Base-by-base conservation (phyloP, 2,888 invertebrate species). In the Fabriciana adippe region DNA sequence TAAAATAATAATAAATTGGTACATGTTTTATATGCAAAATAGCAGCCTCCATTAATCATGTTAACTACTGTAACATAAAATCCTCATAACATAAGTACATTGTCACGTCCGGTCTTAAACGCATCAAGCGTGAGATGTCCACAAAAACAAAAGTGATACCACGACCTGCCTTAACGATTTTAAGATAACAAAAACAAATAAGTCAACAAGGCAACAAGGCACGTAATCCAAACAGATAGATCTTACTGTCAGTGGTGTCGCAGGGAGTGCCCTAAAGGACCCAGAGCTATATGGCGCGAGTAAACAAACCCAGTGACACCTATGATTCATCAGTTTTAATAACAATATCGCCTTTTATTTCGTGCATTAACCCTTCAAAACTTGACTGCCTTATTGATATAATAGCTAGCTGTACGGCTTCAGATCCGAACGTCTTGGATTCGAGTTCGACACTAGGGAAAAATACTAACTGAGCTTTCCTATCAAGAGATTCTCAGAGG, bases 181-280 rank as follows among this genome's bases (percentile, higher is more conserved):
- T 76, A 77, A 79, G 81, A 81, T 78, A 80, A 82, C 74, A 84
- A 82, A 82, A 80, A 76, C 75, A 79, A 80, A 76, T 70, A 76
- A 73, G 72, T 75, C 62, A 75, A 81, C 81, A 80, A 78, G 77
- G 81, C 80, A 84, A 80, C 81, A 81, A 82, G 76, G 81, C 82
- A 81, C 82, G 83, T 89, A 87, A 88, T 87, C 84, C 86, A 83
- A 88, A 86, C 85, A 88, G 81, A 88, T 87, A 81, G 81, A 81
- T 84, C 82, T 85, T 78, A 73, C 79, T 81, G 85, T 83, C 84
- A 81, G 75, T 75, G 69, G 77, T 81, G 82, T 83, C 76, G 73
- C 73, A 69, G 72, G 70, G 69, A 67, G 68, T 78, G 78, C 76
- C 75, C 74, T 73, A 73, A 64, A 71, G 68, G 71, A 59, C 59